Conservation (phyloP, 2,888 invertebrate species). For the Chalcis sispes region DNA sequence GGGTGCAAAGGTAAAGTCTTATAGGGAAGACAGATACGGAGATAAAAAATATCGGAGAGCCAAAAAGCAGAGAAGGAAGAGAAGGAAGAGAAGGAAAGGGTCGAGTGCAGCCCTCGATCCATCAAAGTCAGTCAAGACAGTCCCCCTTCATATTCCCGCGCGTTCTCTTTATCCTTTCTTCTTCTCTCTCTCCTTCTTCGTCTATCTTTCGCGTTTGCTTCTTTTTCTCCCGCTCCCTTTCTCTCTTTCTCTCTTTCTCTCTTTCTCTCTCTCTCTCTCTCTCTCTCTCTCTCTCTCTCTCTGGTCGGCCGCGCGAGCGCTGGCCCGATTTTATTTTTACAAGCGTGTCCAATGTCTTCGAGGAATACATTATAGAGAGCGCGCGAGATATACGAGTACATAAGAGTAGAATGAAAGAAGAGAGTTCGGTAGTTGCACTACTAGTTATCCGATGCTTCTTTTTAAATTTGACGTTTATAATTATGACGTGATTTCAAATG, state of each 20-base stretch:
- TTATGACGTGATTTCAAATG: slow-evolving; percentile 1
- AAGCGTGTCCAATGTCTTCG: slow-evolving; percentile 74
- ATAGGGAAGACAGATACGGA: slow-evolving; percentile 15
- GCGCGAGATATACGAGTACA: slow-evolving; percentile 10
- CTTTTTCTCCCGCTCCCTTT: slow-evolving; percentile 12
- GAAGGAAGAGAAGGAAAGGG: slow-evolving; percentile 56
- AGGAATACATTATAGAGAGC: slow-evolving; percentile 68
- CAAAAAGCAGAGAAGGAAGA: slow-evolving; percentile 35
- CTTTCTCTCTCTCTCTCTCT: neutral
- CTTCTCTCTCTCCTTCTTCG: neutral
- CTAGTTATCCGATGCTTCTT: slow-evolving; percentile 1
- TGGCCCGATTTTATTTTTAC: slow-evolving; percentile 68
- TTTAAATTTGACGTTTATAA: slow-evolving; percentile 25
- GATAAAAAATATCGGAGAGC: slow-evolving; percentile 45
- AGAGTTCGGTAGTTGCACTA: neutral
- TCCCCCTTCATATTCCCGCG: slow-evolving; percentile 56
- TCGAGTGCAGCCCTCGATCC: slow-evolving; percentile 70
- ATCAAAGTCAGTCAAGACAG: slow-evolving; percentile 72
- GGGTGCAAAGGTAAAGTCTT: neutral
- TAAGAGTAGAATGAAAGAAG: neutral
- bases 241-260: too few species aligned
- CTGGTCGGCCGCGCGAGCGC: slow-evolving; percentile 50
- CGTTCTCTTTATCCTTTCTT: slow-evolving; percentile 22
- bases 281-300: slow-evolving; percentile 12
- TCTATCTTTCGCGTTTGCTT: slow-evolving; percentile 9